phyloP scores from a whole-genome alignment of 2,888 invertebrate species.

The Coleophora flavipennella region DNA sequence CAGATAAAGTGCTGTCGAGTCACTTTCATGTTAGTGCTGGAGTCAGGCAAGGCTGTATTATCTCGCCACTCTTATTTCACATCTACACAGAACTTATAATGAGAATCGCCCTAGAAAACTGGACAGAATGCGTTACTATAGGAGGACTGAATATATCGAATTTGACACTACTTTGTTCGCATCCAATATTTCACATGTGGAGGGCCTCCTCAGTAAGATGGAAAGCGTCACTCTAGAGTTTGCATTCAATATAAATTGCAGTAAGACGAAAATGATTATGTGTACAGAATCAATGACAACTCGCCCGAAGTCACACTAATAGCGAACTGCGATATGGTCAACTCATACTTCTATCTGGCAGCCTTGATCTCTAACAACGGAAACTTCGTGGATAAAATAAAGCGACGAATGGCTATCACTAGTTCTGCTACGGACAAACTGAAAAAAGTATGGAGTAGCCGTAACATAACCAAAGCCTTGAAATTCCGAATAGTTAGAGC shows the following conservation, averaged over 20 bases:
- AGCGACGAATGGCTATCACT: slow-evolving; percentile 9
- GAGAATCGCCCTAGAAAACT: slow-evolving; percentile 8
- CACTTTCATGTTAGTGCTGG: background rate
- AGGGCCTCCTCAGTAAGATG: slow-evolving; percentile 1
- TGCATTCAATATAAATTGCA: slow-evolving; percentile 3
- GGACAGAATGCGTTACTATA: slow-evolving; percentile 1
- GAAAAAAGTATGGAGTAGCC: slow-evolving; percentile 8
- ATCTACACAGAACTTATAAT: slow-evolving; percentile 10
- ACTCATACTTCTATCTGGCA: slow-evolving; percentile 10
- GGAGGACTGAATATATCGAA: slow-evolving; percentile 6
- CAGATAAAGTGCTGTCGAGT: background rate
- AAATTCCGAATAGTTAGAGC: slow-evolving; percentile 2
- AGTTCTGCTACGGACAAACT: slow-evolving; percentile 7
- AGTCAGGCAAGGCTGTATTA: slow-evolving; percentile 9
- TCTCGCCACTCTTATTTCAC: slow-evolving; percentile 11
- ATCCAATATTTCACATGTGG: background rate
- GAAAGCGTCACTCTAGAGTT: slow-evolving; percentile 1
- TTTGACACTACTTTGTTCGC: slow-evolving; percentile 6
- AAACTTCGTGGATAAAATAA: slow-evolving; percentile 7
- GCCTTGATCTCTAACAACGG: slow-evolving; percentile 8
- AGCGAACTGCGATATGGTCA: slow-evolving; percentile 11
- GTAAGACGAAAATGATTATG: slow-evolving; percentile 1
- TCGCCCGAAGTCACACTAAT: slow-evolving; percentile 8
- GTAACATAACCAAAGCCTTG: slow-evolving; percentile 7
- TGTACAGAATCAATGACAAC: slow-evolving; percentile 9